phyloP scores from a whole-genome alignment of 2,113 vertebrate genomes.

The Grammomys dolichurus region DNA sequence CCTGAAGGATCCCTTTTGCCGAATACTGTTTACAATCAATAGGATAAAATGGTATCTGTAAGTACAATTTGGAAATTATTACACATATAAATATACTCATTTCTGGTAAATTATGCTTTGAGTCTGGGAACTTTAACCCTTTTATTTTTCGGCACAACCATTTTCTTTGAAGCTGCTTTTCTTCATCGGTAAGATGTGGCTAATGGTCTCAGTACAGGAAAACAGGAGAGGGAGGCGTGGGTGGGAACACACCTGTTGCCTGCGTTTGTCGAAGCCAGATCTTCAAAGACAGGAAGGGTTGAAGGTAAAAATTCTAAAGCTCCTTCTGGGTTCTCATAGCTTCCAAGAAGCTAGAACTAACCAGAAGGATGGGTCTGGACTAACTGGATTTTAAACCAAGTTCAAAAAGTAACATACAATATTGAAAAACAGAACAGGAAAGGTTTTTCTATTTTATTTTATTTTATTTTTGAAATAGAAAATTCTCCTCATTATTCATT shows the following conservation, averaged over 20 bases:
- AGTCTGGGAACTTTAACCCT: conserved; percentile 49
- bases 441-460: not conserved
- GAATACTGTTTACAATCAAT: conserved; percentile 59
- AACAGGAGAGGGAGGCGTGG: conserved; percentile 11
- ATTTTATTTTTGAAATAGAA: not conserved
- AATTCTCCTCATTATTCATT: not conserved
- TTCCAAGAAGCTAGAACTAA: conserved; percentile 68
- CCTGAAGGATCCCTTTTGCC: conserved; percentile 44
- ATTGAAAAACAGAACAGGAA: conserved; percentile 70
- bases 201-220: not conserved
- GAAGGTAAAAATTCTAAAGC: conserved; percentile 62
- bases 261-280: conserved; percentile 19
- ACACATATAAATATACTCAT: conserved; percentile 56
- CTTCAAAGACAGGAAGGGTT: conserved; percentile 77
- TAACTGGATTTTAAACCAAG: conserved; percentile 79
- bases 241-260: conserved; percentile 73
- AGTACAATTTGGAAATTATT: conserved; percentile 74
- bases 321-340: conserved; percentile 56
- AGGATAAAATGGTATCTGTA: conserved; percentile 64
- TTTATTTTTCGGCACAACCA: conserved; percentile 57
- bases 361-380: conserved; percentile 74
- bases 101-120: conserved; percentile 72
- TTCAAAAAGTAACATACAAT: conserved; percentile 70
- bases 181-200: not conserved
- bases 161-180: not conserved